Conservation (phyloP, 2,797 vertebrate species). For the Luscinia megarhynchos region DNA sequence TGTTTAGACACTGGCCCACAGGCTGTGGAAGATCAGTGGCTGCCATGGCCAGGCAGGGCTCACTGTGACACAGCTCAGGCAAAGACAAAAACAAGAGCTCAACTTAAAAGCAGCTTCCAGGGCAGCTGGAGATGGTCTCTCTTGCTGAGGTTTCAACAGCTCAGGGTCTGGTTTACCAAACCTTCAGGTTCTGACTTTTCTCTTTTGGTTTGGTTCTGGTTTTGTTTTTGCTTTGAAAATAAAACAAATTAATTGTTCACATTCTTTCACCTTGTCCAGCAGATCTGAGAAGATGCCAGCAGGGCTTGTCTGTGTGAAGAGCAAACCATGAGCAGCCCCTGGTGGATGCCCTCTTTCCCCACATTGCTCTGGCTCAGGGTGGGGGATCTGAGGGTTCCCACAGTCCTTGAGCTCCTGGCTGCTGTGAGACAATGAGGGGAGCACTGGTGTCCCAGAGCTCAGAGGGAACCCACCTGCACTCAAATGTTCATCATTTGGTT, state of each 20-base stretch:
- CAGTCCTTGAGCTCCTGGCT: accelerated
- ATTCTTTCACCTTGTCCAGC: neutral
- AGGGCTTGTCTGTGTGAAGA: neutral
- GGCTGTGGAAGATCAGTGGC: neutral
- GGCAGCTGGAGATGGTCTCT: too few species aligned
- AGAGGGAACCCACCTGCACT: accelerated
- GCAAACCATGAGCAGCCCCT: neutral
- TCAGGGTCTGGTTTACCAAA: neutral
- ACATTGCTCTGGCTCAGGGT: accelerated
- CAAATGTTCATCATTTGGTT: neutral
- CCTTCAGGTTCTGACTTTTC: accelerated
- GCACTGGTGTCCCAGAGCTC: neutral
- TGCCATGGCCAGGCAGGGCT: neutral
- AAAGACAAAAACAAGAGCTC: neutral
- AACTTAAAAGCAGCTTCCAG: neutral
- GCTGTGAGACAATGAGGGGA: accelerated
- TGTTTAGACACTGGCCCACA: neutral
- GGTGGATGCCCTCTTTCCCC: neutral
- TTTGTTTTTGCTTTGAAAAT: neutral
- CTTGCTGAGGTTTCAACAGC: neutral
- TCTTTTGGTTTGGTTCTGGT: neutral
- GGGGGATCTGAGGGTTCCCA: accelerated
- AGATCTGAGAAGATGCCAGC: neutral
- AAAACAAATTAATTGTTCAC: neutral
- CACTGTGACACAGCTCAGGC: neutral